Evolutionary conservation across 2,888 invertebrate genomes (phyloP).

Genomic region (Dasypolia templi): DNA sequence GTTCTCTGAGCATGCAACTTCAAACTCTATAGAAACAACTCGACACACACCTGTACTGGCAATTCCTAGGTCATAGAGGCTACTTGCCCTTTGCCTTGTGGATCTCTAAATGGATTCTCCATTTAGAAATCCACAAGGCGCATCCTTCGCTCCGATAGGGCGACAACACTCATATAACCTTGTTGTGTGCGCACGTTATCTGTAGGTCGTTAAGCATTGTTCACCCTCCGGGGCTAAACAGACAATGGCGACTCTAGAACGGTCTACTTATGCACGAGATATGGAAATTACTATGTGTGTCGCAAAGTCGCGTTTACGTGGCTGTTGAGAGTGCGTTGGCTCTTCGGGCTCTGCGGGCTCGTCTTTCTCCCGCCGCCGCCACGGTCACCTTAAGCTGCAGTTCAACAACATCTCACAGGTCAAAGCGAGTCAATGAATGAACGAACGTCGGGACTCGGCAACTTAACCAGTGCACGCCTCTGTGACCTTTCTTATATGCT

Average conservation of each 20-base stretch:
- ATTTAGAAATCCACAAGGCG: neutral
- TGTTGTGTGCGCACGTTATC: conserved; percentile 39
- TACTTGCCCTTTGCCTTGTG: conserved; percentile 6
- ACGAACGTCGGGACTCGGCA: conserved; percentile 54
- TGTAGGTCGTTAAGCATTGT: conserved; percentile 49
- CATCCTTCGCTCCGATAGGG: conserved; percentile 43
- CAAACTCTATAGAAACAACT: neutral
- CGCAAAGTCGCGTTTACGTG: conserved; percentile 3
- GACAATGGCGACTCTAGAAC: conserved; percentile 47
- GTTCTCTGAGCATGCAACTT: neutral
- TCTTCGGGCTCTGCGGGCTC: conserved; percentile 1
- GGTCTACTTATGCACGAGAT: conserved; percentile 28
- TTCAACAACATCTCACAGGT: conserved; percentile 63
- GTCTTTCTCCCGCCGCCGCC: conserved; percentile 16
- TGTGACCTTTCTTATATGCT: conserved; percentile 49
- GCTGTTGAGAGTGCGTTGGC: conserved; percentile 19
- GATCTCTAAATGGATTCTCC: too few relatives aligned
- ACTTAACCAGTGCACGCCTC: conserved; percentile 39
- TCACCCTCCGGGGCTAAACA: conserved; percentile 39
- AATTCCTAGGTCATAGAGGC: neutral
- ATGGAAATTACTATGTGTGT: conserved; percentile 37
- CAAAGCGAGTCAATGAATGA: conserved; percentile 67
- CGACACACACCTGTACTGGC: neutral
- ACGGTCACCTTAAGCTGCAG: conserved; percentile 67
- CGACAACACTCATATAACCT: conserved; percentile 31